Evolutionary conservation across 2,888 invertebrate species (phyloP), one percentile per base, ranked within the genome.

Genomic region (Ectemnius continuus): DNA sequence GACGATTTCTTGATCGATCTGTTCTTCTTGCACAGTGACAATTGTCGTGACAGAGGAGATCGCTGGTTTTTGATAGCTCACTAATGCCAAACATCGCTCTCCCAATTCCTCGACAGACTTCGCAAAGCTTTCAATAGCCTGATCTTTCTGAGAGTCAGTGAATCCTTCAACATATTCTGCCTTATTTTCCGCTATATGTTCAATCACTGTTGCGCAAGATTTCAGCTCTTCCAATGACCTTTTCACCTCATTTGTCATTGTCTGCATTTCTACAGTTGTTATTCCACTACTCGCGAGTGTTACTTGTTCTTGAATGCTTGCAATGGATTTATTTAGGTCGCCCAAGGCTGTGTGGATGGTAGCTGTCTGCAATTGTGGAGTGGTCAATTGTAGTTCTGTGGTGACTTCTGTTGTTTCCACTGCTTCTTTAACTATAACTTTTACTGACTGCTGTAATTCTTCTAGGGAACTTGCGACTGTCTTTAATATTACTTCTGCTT

Each of bases 121-220:
- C 8, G 92, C 92, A 18, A 92, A 85, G 11, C 90, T 89, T 70
- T 91, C 87, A 26, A 91, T 79, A n/a, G 91, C 78, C 13, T 26
- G 14, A 11, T 14, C 52, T 16, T 52, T 52, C 52, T 52, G 2
- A 52, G 4, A 36, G 0, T 58, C 18, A 6, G 63, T 26, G 4
- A 23, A 23, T 48, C 18, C 26, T 6, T 26, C 58, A 20, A 58
- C 14, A 58, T 20, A n/a, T 0, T 52, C 52, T 11, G 11, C 13
- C 16, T 52, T 16, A 13, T 2, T 14, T 14, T 16, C 16, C 1
- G 16, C 52, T 16, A 52, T 52, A 11, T 16, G 14, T 52, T 52
- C 52, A 16, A 52, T 52, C 14, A 16, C 52, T 5, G n/a, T 13
- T 52, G 16, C 52, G 16, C n/a, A 52, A 1, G 16, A 52, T 52